Evolutionary conservation across 2,113 vertebrate genomes (phyloP).

Genomic region (Colaptes auratus): DNA sequence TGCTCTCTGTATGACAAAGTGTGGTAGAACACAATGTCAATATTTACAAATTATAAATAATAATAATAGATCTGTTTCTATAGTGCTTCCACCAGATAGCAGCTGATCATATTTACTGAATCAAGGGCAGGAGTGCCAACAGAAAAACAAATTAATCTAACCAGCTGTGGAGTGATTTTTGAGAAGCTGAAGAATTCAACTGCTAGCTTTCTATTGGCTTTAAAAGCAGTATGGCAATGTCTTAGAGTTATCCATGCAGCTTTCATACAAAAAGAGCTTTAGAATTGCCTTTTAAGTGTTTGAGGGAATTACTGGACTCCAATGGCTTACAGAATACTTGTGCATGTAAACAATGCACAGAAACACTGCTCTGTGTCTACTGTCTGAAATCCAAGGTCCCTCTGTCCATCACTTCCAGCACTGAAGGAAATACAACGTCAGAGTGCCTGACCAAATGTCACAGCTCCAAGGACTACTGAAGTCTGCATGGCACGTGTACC

Average conservation of each 20-base stretch:
- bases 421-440: background rate
- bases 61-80: constrained; percentile 12
- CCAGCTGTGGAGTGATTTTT: constrained; percentile 60
- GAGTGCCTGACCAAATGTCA: background rate
- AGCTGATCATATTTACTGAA: constrained; percentile 54
- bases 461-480: background rate
- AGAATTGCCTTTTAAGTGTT: background rate
- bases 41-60: background rate
- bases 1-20: constrained; percentile 28
- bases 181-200: constrained; percentile 15
- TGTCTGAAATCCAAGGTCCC: background rate
- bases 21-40: background rate
- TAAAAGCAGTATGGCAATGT: constrained; percentile 4
- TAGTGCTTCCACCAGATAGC: constrained; percentile 24
- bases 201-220: constrained; percentile 27
- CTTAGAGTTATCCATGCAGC: background rate
- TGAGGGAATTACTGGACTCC: background rate
- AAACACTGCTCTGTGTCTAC: background rate
- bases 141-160: constrained; percentile 41
- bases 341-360: background rate
- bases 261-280: background rate
- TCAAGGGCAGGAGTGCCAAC: constrained; percentile 21
- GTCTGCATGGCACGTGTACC: rapidly evolving
- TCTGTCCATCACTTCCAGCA: background rate
- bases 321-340: background rate